phyloP scores from a whole-genome alignment of 2,113 vertebrate species.

The rabbit (Oryctolagus cuniculus) region DNA sequence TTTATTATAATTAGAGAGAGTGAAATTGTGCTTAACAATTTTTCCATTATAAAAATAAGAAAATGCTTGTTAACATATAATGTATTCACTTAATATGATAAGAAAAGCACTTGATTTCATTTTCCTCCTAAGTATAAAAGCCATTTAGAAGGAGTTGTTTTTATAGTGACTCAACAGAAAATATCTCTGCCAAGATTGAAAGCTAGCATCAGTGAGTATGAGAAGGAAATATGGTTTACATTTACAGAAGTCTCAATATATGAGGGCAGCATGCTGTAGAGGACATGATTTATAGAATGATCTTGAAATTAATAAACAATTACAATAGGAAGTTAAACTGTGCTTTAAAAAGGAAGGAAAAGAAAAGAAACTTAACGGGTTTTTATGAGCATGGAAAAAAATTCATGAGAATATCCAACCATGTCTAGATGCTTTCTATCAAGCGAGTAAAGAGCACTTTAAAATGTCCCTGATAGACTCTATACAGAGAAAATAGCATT shows the following conservation, averaged over 20 bases:
- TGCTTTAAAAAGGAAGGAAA: neutral
- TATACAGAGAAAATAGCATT: neutral
- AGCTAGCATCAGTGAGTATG: neutral
- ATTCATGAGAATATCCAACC: constrained; percentile 57
- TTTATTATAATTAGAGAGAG: constrained; percentile 72
- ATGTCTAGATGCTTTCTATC: constrained; percentile 60
- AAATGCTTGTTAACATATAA: constrained; percentile 77
- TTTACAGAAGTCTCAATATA: neutral
- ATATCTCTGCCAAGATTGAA: constrained; percentile 19
- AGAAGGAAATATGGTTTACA: neutral
- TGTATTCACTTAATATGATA: constrained; percentile 75
- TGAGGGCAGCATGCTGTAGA: neutral
- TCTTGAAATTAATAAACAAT: constrained; percentile 69
- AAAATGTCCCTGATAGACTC: neutral
- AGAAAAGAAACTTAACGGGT: neutral
- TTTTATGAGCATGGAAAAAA: constrained; percentile 60
- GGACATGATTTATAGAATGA: neutral
- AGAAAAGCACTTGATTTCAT: constrained; percentile 77
- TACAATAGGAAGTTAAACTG: constrained; percentile 40
- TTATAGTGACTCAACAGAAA: constrained; percentile 73
- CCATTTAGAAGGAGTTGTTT: constrained; percentile 67
- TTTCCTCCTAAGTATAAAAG: constrained; percentile 66
- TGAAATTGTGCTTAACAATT: constrained; percentile 75
- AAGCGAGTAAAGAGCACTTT: constrained; percentile 49
- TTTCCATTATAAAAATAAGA: constrained; percentile 80